Conservation (phyloP, 2,113 vertebrate genomes). For the Paracyprichromis sp. region DNA sequence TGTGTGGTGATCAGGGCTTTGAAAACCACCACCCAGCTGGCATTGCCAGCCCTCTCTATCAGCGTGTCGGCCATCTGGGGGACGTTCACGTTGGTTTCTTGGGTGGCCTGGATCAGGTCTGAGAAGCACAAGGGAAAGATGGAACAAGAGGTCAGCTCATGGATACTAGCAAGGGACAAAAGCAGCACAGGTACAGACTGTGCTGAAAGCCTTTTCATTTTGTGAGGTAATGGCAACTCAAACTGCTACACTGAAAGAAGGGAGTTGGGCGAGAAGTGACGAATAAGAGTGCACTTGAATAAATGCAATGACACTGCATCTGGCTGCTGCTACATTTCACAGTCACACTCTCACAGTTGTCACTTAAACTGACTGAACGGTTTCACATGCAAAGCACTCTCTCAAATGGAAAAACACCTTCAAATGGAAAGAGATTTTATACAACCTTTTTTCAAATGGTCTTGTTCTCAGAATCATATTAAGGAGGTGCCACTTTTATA, state of each 20-base stretch:
- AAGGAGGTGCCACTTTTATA: not conserved
- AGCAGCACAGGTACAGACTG: not conserved
- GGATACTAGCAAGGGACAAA: not conserved
- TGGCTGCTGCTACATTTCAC: not conserved
- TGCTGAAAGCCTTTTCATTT: not conserved
- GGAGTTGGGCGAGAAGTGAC: not conserved
- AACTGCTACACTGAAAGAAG: not conserved
- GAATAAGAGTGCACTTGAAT: not conserved
- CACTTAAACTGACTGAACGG: not conserved
- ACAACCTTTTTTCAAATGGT: not conserved
- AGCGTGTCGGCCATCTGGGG: slow-evolving; percentile 95
- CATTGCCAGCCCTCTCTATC: slow-evolving; percentile 94
- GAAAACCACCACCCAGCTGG: slow-evolving; percentile 99
- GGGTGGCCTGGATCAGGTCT: slow-evolving; percentile 96
- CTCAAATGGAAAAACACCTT: not conserved
- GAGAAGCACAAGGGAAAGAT: slow-evolving; percentile 36
- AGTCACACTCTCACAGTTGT: not conserved
- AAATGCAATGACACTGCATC: not conserved
- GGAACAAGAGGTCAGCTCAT: not conserved
- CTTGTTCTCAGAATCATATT: not conserved
- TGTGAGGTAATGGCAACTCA: not conserved
- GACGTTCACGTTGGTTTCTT: slow-evolving; percentile 96
- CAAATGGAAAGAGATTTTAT: not conserved
- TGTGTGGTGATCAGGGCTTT: slow-evolving; percentile 97
- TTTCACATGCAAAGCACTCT: not conserved